phyloP scores from a whole-genome alignment of 92 coral and sea anemone genomes.

The Actinostola sp. region DNA sequence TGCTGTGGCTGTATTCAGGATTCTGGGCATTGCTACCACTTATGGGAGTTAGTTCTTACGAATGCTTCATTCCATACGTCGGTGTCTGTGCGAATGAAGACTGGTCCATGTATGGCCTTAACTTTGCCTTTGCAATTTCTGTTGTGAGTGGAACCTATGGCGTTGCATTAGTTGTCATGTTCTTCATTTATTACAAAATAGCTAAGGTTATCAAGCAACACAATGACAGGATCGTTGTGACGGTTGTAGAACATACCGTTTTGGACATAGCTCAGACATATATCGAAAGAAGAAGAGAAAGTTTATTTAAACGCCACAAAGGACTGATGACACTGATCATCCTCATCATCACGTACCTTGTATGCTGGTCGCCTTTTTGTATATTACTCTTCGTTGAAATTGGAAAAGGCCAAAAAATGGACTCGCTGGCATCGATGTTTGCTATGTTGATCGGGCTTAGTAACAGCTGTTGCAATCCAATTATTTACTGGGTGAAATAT shows the following conservation, averaged over 20 bases:
- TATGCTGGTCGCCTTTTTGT: constrained; percentile 92
- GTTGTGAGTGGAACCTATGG: constrained; percentile 88
- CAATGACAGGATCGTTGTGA: constrained; percentile 16
- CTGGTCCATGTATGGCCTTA: constrained; percentile 74
- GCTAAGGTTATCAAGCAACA: constrained; percentile 60
- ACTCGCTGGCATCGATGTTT: constrained; percentile 50
- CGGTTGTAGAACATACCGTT: background rate
- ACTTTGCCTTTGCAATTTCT: constrained; percentile 82
- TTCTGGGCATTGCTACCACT: constrained; percentile 78
- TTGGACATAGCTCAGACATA: background rate
- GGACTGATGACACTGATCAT: constrained; percentile 63
- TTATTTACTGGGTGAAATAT: constrained; percentile 80
- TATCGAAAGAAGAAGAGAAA: too few species aligned
- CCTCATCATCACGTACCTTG: constrained; percentile 65
- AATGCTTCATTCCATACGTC: constrained; percentile 78
- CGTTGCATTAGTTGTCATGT: constrained; percentile 71
- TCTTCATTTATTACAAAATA: constrained; percentile 60
- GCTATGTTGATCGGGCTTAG: constrained; percentile 78
- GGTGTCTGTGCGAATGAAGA: constrained; percentile 66
- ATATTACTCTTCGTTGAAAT: constrained; percentile 74
- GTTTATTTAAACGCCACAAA: constrained; percentile 45
- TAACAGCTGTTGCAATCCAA: constrained; percentile 83
- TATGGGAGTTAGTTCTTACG: constrained; percentile 84
- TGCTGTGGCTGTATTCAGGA: constrained; percentile 72
- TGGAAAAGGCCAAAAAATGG: constrained; percentile 57